Evolutionary conservation across 2,113 vertebrate genomes (phyloP).

Genomic region (Megaleporinus macrocephalus): DNA sequence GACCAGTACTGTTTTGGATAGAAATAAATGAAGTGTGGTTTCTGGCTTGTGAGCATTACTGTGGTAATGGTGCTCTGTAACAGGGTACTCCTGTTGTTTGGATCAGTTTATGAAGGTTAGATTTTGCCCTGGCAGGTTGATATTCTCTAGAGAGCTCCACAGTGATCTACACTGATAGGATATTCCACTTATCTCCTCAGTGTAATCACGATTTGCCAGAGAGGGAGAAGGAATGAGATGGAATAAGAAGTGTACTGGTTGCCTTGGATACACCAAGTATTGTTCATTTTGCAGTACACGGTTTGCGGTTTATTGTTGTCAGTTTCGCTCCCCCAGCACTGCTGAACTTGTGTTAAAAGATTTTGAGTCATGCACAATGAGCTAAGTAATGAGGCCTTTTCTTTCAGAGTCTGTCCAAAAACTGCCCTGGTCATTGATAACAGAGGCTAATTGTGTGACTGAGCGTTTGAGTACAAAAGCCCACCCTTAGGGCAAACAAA

Average conservation of each 20-base stretch:
- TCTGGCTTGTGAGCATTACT: no score
- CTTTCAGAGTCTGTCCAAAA: no score
- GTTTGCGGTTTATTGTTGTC: conserved; percentile 30
- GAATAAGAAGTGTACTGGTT: not conserved
- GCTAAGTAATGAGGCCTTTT: not conserved
- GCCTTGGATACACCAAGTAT: conserved; percentile 22
- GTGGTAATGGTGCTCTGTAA: no score
- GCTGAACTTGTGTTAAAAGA: conserved; percentile 39
- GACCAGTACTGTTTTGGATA: no score
- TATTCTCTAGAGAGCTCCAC: conserved; percentile 3
- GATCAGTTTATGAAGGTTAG: conserved; percentile 11
- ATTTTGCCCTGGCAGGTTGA: not conserved
- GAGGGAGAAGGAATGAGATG: not conserved
- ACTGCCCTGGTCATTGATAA: not conserved
- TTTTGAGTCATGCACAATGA: conserved; percentile 1
- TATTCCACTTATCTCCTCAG: not conserved
- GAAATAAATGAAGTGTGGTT: no score
- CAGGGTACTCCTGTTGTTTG: not conserved
- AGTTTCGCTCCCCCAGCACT: not conserved
- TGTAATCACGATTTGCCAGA: not conserved
- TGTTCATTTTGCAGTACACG: conserved; percentile 6
- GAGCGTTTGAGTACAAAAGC: no score
- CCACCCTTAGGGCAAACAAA: not conserved
- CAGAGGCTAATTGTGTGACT: not conserved
- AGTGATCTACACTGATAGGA: not conserved